phyloP scores from a whole-genome alignment of 64 coral and sea anemone genomes.

The Porites australiensis region DNA sequence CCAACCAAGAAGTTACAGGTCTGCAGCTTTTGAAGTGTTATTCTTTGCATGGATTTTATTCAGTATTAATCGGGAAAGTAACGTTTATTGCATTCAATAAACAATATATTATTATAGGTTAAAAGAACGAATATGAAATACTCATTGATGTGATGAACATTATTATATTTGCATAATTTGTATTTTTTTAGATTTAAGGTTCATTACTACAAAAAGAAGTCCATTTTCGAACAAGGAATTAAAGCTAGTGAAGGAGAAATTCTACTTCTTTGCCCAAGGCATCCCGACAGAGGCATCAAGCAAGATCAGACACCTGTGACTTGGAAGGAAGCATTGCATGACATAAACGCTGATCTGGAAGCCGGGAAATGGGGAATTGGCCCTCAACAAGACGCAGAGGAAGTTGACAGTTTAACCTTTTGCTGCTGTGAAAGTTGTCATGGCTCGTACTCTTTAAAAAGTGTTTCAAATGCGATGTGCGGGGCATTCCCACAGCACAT shows the following conservation, averaged over 20 bases:
- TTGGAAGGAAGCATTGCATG: constrained; percentile 65
- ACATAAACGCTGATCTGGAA: constrained; percentile 55
- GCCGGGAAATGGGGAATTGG: constrained; percentile 60
- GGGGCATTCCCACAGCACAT: constrained; percentile 65
- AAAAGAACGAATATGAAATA: too few relatives aligned
- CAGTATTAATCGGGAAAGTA: too few relatives aligned
- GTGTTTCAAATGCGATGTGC: constrained; percentile 22
- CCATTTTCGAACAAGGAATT: neutral
- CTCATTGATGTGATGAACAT: neutral
- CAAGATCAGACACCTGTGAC: neutral
- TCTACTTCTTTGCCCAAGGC: constrained; percentile 16
- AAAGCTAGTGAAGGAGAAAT: constrained; percentile 32
- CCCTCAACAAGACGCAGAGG: constrained; percentile 44
- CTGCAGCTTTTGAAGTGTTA: neutral
- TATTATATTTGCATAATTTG: neutral
- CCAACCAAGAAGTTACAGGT: constrained; percentile 39
- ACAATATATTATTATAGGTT: too few relatives aligned
- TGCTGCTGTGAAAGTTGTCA: constrained; percentile 87
- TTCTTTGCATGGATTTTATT: too few relatives aligned
- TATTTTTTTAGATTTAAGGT: neutral
- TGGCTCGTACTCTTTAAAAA: constrained; percentile 11
- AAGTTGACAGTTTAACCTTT: constrained; percentile 62
- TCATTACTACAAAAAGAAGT: neutral
- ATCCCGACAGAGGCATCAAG: neutral
- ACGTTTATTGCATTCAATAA: too few relatives aligned